These are phyloP conservation scores for Drosophila macrospina DNA, from an alignment of 2,888 invertebrate genomes.

Conservation along the genomic window DNA sequence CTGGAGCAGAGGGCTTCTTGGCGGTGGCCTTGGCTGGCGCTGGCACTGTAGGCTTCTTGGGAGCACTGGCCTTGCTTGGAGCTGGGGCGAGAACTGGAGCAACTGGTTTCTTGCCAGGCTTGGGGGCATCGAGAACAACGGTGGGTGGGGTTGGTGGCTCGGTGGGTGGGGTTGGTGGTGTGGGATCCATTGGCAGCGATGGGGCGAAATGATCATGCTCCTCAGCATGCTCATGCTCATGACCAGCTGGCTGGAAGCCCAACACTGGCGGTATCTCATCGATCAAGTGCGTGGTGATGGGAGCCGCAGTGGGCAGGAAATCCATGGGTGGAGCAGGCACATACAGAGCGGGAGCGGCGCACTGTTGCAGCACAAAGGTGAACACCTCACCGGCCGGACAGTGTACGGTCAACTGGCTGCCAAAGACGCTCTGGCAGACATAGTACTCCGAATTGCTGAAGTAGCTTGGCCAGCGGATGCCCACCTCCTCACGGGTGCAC, in stretches of 20 bases:
- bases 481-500: constrained; percentile 78
- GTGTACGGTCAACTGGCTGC: constrained; percentile 63
- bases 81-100: constrained; percentile 42
- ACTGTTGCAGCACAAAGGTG: constrained; percentile 82
- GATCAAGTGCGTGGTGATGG: constrained; percentile 45
- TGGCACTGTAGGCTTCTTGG: constrained; percentile 56
- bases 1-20: constrained; percentile 60
- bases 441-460: constrained; percentile 80
- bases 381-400: constrained; percentile 82
- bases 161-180: constrained; percentile 60
- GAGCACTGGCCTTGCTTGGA: constrained; percentile 39
- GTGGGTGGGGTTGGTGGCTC: constrained; percentile 59
- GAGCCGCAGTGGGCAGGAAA: constrained; percentile 74
- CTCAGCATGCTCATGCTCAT: constrained; percentile 1
- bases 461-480: constrained; percentile 84
- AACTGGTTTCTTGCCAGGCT: constrained; percentile 60
- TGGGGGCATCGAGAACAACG: constrained; percentile 41
- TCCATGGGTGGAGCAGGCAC: constrained; percentile 79
- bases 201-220: constrained; percentile 25
- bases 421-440: constrained; percentile 73
- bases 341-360: constrained; percentile 72
- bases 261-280: constrained; percentile 52
- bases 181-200: constrained; percentile 41
- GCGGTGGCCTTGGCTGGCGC: constrained; percentile 48
- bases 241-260: neutral